Evolutionary conservation across 2,888 invertebrate species (phyloP).

Genomic region (Macrosoma leucophasiata): DNA sequence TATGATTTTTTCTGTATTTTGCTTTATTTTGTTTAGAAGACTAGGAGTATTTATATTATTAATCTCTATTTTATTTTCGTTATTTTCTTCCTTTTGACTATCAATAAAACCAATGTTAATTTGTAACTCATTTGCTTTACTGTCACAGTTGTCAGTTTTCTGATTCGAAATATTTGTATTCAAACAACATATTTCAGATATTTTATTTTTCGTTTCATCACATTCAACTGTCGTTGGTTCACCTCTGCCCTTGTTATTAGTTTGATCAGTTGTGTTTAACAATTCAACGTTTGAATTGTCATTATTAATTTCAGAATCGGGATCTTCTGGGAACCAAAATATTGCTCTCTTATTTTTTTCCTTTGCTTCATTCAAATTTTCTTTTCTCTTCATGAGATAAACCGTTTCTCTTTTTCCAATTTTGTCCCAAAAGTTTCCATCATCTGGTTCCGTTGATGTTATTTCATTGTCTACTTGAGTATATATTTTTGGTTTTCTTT

Average conservation of each 20-base stretch:
- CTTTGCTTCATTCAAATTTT: conserved; percentile 59
- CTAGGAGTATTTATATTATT: too few species aligned
- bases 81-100: too few species aligned
- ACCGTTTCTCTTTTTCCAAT: conserved; percentile 80
- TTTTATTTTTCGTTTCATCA: too few species aligned
- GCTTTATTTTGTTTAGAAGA: too few species aligned
- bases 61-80: too few species aligned
- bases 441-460: conserved; percentile 56
- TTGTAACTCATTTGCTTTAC: too few species aligned
- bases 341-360: conserved; percentile 49
- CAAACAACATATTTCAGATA: too few species aligned
- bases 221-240: not conserved
- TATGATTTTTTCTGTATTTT: too few species aligned
- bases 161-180: too few species aligned
- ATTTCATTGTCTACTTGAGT: conserved; percentile 28
- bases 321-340: conserved; percentile 58
- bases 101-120: too few species aligned
- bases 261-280: not conserved
- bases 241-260: too few species aligned
- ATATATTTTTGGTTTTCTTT: conserved; percentile 34
- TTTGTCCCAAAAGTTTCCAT: conserved; percentile 79
- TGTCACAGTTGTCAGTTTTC: too few species aligned
- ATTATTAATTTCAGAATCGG: conserved; percentile 23
- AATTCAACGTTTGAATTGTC: conserved; percentile 1
- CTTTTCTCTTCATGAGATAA: conserved; percentile 74